Evolutionary conservation across 2,797 vertebrate species (phyloP).

Genomic region (Rallus crepitans): DNA sequence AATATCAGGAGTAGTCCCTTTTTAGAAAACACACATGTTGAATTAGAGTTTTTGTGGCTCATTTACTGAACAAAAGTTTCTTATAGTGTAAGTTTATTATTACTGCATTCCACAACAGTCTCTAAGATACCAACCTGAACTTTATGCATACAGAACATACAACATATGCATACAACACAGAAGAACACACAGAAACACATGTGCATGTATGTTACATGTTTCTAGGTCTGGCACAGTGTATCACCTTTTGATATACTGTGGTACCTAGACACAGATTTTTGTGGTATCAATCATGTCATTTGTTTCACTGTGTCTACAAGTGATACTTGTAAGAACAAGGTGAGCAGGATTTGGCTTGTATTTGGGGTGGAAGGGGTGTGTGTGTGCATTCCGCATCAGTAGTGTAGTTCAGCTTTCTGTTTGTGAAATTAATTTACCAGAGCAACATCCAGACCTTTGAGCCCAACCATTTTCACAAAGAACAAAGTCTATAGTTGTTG

Average conservation of each 20-base stretch:
- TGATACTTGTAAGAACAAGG: not conserved
- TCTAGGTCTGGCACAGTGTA: not conserved
- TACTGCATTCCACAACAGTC: not conserved
- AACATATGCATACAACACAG: no score
- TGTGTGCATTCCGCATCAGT: not conserved
- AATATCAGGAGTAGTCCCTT: not conserved
- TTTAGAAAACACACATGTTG: not conserved
- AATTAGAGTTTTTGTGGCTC: not conserved
- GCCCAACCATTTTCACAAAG: not conserved
- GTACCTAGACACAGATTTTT: not conserved
- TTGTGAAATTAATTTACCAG: constrained; percentile 16
- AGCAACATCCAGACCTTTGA: not conserved
- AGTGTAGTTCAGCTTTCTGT: not conserved
- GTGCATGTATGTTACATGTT: not conserved
- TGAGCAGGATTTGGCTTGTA: not conserved
- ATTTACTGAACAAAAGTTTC: constrained; percentile 28
- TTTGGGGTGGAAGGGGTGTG: not conserved
- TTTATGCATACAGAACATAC: not conserved
- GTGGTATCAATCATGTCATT: not conserved
- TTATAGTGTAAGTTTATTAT: not conserved
- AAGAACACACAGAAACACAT: not conserved
- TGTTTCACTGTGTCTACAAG: not conserved
- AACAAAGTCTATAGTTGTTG: not conserved
- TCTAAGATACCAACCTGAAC: not conserved
- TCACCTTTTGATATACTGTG: not conserved